Conservation (phyloP, 2,113 vertebrate species). For the Colaptes auratus region DNA sequence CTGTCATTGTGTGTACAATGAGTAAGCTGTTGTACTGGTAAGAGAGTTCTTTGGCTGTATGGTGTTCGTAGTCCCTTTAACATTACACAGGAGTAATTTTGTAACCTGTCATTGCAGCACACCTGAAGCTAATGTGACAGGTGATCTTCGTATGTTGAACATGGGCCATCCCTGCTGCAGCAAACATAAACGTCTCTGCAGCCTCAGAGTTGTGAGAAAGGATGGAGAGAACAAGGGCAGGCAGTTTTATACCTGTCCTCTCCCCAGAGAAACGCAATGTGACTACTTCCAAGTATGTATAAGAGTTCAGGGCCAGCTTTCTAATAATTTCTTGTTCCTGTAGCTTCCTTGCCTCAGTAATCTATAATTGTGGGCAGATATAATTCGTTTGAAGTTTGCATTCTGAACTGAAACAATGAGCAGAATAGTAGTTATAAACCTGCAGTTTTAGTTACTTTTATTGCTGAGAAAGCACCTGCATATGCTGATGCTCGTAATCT, state of each 20-base stretch:
- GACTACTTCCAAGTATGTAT: conserved; percentile 88
- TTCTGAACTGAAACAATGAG: neutral
- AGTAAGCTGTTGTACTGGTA: neutral
- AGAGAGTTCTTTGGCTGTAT: neutral
- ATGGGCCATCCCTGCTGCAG: conserved; percentile 77
- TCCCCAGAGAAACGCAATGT: conserved; percentile 82
- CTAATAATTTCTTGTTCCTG: neutral
- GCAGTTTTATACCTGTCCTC: conserved; percentile 87
- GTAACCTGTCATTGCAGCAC: conserved; percentile 69
- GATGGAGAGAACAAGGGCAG: conserved; percentile 90
- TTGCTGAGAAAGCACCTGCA: neutral
- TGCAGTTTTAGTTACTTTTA: neutral
- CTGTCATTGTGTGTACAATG: neutral
- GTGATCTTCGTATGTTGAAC: neutral
- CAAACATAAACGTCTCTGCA: conserved; percentile 77
- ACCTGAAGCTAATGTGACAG: conserved; percentile 20
- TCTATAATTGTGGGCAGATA: neutral
- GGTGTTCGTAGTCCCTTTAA: neutral
- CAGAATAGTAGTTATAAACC: neutral
- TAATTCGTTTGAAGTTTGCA: neutral
- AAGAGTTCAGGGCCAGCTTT: neutral
- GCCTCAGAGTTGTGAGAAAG: conserved; percentile 86
- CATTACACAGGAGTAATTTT: neutral
- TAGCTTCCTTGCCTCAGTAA: neutral
- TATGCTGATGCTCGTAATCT: neutral